Evolutionary conservation across 2,888 invertebrate genomes (phyloP), one percentile per base, ranked within the genome.

Genomic region (Thyatira batis): DNA sequence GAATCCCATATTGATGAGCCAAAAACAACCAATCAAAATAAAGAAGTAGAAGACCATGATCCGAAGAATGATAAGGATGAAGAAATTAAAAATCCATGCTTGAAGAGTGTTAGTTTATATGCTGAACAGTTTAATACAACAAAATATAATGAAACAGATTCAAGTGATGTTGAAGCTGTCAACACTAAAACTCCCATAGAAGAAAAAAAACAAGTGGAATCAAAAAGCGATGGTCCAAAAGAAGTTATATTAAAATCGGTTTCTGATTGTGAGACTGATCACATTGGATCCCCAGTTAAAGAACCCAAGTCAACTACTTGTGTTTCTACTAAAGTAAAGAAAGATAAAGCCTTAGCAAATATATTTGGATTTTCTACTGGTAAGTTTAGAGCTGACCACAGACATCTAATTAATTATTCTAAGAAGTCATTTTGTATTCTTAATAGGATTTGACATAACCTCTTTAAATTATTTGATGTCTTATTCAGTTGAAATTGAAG

Each of bases 361-460:
- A 63, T 87, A 44, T 87, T 91, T 75, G 91, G 91, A 83, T 85
- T 85, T 67, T 58, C 81, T 27, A 80, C 79, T 71, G 89, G 91
- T 91, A 81, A 90, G 89, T 90, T 62, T 46, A 51, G 28, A 51
- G 54, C 46, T 53, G 57, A 58, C 33, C 27, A 51, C 25, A 13
- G 8, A 13, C 25, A 25, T 23, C 23, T 23, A 6, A 25, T 25
- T 9, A 2, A 17, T 5, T 9, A 9, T 2, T 17, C 1, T 17
- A 39, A 39, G 2, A 17, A 17, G 13, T 1, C 17, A 39, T 13
- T 11, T 33, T 5, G 11, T 13, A 33, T 33, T n/a, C 10, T 23
- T 45, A n/a, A 23, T 44, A 9, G 17, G 5, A 11, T 30, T 30
- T 30, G 8, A 44, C 20, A 44, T 13, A 20, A 20, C 20, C 30